Conservation (phyloP, 2,888 invertebrate species). For the Limulus polyphemus region DNA sequence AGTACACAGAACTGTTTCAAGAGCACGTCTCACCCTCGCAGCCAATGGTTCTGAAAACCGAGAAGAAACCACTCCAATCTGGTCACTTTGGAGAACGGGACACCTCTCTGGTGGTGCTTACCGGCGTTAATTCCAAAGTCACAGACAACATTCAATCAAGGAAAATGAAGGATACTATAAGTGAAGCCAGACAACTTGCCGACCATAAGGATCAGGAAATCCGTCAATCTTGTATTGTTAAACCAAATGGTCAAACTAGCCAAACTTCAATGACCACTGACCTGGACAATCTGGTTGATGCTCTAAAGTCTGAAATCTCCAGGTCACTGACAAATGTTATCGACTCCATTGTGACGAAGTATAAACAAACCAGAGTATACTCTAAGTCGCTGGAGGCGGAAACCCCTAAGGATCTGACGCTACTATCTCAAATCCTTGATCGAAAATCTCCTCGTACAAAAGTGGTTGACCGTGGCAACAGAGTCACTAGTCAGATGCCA, state of each 20-base stretch:
- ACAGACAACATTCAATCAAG: too few species aligned
- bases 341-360: slow-evolving; percentile 73
- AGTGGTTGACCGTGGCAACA: slow-evolving; percentile 50
- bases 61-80: too few species aligned
- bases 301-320: slow-evolving; percentile 77
- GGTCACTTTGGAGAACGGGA: too few species aligned
- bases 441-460: slow-evolving; percentile 70
- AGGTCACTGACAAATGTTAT: slow-evolving; percentile 69
- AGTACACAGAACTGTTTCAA: slow-evolving; percentile 66
- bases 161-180: too few species aligned
- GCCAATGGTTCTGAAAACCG: too few species aligned
- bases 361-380: slow-evolving; percentile 43
- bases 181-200: too few species aligned
- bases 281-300: slow-evolving; percentile 76
- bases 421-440: slow-evolving; percentile 40
- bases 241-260: slow-evolving; percentile 3
- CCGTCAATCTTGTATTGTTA: slow-evolving; percentile 3
- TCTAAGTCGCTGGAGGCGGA: slow-evolving; percentile 17
- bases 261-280: slow-evolving; percentile 39
- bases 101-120: too few species aligned
- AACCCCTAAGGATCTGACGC: slow-evolving; percentile 22
- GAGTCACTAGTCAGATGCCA: slow-evolving; percentile 16
- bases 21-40: too few species aligned
- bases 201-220: neutral
- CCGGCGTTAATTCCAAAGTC: too few species aligned